Percentiles rank a stretch among this genome's conserved stretches.
phyloP scores from a whole-genome alignment of 2,888 invertebrate genomes.

The Diadegma fenestrale region DNA sequence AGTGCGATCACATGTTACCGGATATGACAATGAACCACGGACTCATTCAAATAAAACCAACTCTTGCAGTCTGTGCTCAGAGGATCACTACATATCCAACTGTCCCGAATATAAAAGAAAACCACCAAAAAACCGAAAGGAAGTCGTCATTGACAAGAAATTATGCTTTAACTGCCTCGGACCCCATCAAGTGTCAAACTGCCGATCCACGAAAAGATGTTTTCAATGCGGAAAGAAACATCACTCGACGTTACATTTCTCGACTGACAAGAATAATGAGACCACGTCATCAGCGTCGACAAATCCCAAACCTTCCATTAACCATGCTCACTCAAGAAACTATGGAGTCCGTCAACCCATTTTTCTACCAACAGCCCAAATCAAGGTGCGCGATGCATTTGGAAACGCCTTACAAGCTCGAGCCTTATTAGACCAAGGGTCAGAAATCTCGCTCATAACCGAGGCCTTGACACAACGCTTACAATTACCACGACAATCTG shows the following conservation, averaged over 20 bases:
- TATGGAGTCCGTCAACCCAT: neutral
- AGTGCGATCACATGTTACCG: constrained; percentile 9
- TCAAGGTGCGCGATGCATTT: neutral
- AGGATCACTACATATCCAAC: neutral
- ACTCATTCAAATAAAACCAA: neutral
- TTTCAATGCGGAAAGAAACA: constrained; percentile 35
- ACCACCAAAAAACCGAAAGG: neutral
- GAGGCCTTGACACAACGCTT: neutral
- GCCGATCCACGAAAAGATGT: constrained; percentile 1
- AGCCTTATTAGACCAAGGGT: constrained; percentile 8
- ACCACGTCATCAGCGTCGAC: no score
- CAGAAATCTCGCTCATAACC: neutral
- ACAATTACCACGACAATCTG: neutral
- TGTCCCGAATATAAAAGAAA: neutral
- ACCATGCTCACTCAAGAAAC: neutral
- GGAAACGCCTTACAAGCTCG: constrained; percentile 7
- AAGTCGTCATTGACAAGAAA: neutral
- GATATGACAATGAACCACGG: neutral
- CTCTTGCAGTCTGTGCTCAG: neutral
- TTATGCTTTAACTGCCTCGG: neutral
- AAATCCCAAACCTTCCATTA: neutral
- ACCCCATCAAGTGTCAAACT: neutral
- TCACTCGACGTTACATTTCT: neutral
- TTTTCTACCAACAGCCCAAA: neutral
- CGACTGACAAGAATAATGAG: no score